Evolutionary conservation across 2,797 vertebrate species (phyloP).

Genomic region (Xiphorhynchus erythropygius): DNA sequence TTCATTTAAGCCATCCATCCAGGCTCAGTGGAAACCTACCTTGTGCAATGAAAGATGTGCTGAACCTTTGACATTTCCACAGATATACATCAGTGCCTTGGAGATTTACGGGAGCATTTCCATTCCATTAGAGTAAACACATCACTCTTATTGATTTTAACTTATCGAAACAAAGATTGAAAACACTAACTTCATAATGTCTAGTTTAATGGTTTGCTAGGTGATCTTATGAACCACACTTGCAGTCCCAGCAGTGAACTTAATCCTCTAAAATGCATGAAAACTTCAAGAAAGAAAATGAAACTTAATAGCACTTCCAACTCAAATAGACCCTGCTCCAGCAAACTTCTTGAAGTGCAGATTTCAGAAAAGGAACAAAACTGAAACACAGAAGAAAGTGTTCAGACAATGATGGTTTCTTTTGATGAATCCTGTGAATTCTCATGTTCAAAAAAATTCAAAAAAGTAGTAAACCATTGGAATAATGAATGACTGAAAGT

Average conservation of each 20-base stretch:
- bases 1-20: slow-evolving; percentile 6
- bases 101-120: slow-evolving; percentile 20
- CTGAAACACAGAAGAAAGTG: background rate
- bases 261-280: background rate
- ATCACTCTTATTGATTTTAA: slow-evolving; percentile 26
- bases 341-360: background rate
- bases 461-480: background rate
- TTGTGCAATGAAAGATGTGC: background rate
- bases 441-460: background rate
- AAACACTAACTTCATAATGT: background rate
- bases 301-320: background rate
- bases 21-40: background rate
- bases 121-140: slow-evolving; percentile 30
- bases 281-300: background rate
- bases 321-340: background rate
- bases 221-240: background rate
- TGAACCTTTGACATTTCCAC: slow-evolving; percentile 37
- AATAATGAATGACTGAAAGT: background rate
- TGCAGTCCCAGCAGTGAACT: background rate
- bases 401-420: background rate
- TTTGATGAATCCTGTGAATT: background rate
- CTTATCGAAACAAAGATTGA: slow-evolving; percentile 1
- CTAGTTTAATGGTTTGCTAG: background rate
- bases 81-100: background rate
- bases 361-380: background rate